Evolutionary conservation across 2,113 vertebrate genomes (phyloP).

Genomic region (Gasterosteus nipponicus): DNA sequence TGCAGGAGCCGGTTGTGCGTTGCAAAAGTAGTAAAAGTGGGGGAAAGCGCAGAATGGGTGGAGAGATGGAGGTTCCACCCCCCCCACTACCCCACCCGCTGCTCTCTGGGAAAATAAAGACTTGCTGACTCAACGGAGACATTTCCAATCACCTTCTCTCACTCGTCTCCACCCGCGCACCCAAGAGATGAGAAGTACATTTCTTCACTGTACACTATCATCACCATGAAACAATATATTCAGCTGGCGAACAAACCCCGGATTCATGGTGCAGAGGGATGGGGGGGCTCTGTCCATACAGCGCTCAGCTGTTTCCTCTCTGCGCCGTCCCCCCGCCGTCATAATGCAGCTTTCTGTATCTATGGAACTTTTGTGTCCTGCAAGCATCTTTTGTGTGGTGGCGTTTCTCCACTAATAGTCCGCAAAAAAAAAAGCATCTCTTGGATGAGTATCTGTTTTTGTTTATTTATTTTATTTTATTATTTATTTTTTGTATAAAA

Average conservation of each 20-base stretch:
- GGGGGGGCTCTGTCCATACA: neutral
- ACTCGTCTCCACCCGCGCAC: slow-evolving; percentile 23
- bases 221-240: slow-evolving; percentile 41
- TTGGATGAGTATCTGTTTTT: neutral
- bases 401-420: neutral
- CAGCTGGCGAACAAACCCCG: slow-evolving; percentile 28
- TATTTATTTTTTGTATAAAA: too few species aligned
- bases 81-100: slow-evolving; percentile 5
- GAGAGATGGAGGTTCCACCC: slow-evolving; percentile 38
- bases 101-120: slow-evolving; percentile 46
- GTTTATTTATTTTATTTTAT: too few species aligned
- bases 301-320: slow-evolving; percentile 12
- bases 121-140: slow-evolving; percentile 60
- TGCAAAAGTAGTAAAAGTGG: slow-evolving; percentile 23
- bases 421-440: neutral
- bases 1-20: neutral
- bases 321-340: neutral
- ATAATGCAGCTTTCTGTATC: neutral
- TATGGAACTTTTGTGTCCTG: neutral
- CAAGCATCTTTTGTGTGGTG: neutral
- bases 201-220: slow-evolving; percentile 22
- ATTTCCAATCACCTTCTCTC: slow-evolving; percentile 40
- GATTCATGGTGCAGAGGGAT: slow-evolving; percentile 18
- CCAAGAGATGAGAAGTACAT: slow-evolving; percentile 17
- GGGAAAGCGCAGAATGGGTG: slow-evolving; percentile 10